Base-by-base conservation (phyloP, 1,140 invertebrate species). In the Macrocentrus cingulum region DNA sequence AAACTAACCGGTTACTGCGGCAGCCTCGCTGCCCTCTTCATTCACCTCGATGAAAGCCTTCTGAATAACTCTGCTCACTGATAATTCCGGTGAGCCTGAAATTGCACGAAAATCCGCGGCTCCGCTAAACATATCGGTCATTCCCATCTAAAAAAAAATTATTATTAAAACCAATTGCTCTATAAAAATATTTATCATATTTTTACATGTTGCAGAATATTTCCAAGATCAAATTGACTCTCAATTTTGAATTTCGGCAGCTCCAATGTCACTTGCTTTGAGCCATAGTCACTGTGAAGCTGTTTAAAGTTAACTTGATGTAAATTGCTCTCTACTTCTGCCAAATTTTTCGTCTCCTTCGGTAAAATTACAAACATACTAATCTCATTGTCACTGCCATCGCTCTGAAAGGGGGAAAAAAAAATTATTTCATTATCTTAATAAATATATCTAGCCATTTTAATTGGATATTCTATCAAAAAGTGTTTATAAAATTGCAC, bases 171-270 rank as follows among this genome's bases (percentile, higher is more conserved):
- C n/a, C n/a, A n/a, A n/a, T n/a, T n/a, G n/a, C n/a, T n/a, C n/a
- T n/a, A n/a, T n/a, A n/a, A n/a, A n/a, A n/a, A n/a, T n/a, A n/a
- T n/a, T n/a, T n/a, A n/a, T n/a, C n/a, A n/a, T n/a, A n/a, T n/a
- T n/a, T n/a, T 69, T 70, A 88, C 87, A 75, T 84, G 69, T 20
- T 65, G 68, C 15, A 91, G 70, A 59, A 79, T 64, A 0, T 82
- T 73, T 22, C 79, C 80, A 58, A 91, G 66, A 34, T 88, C 72
- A 15, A 85, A 72, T 1, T 77, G 80, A 22, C 81, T 76, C 69
- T 89, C 86, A 36, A 90, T 77, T 68, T 87, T 89, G 66, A 91
- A 91, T 67, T 85, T 88, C 0, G 90, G 89, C 56, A 91, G 68
- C 37, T 70, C 68, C 0, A 90, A 16, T 36, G 8, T 37, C 49